Evolutionary conservation across 92 coral and sea anemone species (phyloP).

Genomic region (Palythoa grandis): DNA sequence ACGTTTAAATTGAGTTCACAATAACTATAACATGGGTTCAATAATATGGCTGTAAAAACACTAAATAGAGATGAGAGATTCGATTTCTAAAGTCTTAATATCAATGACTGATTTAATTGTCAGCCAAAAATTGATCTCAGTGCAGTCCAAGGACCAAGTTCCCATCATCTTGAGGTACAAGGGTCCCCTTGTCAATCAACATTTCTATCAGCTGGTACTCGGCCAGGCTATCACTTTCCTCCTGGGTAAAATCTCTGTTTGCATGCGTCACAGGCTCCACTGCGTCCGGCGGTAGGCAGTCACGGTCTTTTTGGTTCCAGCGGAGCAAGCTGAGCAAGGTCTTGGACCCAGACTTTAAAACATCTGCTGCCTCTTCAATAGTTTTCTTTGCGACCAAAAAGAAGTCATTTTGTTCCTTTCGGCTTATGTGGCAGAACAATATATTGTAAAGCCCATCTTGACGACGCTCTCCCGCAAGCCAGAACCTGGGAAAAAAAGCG

Average conservation of each 20-base stretch:
- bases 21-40: too few relatives aligned
- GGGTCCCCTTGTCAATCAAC: slow-evolving; percentile 48
- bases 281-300: not conserved
- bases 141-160: slow-evolving; percentile 22
- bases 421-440: slow-evolving; percentile 49
- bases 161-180: slow-evolving; percentile 26
- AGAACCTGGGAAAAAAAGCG: slow-evolving; percentile 19
- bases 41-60: too few relatives aligned
- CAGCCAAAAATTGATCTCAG: not conserved
- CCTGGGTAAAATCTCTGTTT: slow-evolving; percentile 39
- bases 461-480: slow-evolving; percentile 50
- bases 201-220: slow-evolving; percentile 51
- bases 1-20: too few relatives aligned
- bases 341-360: not conserved
- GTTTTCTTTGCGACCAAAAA: slow-evolving; percentile 29
- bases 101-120: too few relatives aligned
- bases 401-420: slow-evolving; percentile 49
- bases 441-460: slow-evolving; percentile 49
- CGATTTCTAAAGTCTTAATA: too few relatives aligned
- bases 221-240: slow-evolving; percentile 49
- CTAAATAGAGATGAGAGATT: too few relatives aligned
- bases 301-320: not conserved
- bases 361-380: slow-evolving; percentile 6
- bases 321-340: not conserved
- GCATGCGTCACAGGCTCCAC: not conserved